Base-by-base conservation (phyloP, 2,797 vertebrate species). In the Parotocinclus haroldoi region DNA sequence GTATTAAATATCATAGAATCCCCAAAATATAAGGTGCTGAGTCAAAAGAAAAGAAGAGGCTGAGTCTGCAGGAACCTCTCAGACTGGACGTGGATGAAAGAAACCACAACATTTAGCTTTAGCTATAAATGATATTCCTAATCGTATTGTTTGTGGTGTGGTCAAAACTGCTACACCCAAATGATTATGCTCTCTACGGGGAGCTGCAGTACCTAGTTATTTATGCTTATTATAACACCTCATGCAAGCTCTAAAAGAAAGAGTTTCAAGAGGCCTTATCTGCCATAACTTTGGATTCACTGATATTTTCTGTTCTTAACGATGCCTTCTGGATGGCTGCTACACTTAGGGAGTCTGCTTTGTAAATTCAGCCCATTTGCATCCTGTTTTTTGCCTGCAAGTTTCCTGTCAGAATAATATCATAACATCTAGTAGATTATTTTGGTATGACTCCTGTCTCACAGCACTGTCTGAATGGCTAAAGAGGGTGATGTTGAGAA, bases 401-500 rank as follows among this genome's bases (percentile, higher is more conserved):
- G 5, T 27, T 27, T 27, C 27, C 27, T 27, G 27, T 27, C 27
- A 27, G 27, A 27, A 27, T 27, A 27, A 27, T 27, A 27, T 27
- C 27, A 27, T 27, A 27, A 27, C 2, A 27, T 27, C n/a, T n/a
- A n/a, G 27, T 2, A 27, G 27, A 27, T 27, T 27, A 2, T 62
- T 27, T 66, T 61, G 52, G 11, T 17, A 39, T 64, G 42, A 42
- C 42, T 58, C 68, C 11, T 7, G 13, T 51, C 8, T 54, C 53
- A 57, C 39, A 71, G 63, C 50, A 49, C 16, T 19, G 63, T 67
- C 72, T 56, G 18, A 71, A 77, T 58, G 81, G 72, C 64, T 72
- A 70, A 81, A 80, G 81, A 85, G 77, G 86, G 91, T 90, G 90
- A 94, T 96, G 93, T 80, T 83, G 89, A 89, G 87, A 87, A 82